Evolutionary conservation across 2,797 vertebrate species (phyloP), one percentile per base, ranked within the genome.

Genomic region (Ctenopoma multispine): DNA sequence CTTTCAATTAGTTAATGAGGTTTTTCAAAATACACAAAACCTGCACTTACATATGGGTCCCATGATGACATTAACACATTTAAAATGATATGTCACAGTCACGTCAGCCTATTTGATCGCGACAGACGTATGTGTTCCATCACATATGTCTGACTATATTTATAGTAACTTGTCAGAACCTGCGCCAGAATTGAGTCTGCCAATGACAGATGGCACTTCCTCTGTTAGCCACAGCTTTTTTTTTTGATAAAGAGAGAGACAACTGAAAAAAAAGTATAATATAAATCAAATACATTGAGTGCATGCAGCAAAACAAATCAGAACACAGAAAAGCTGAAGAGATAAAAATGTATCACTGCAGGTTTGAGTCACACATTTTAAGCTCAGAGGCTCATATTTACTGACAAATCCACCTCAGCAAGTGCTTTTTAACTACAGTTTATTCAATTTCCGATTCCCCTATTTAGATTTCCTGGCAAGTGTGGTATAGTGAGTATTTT

Each of bases 141-240:
- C 90, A 81, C 91, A 90, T 90, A 90, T 92, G 91, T 83, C 83
- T 18, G 68, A 51, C 82, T 67, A 48, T 93, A 91, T 92, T 93
- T 90, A 91, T 90, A 92, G 92, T 34, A 56, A 70, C 75, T 69
- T 47, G 38, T 87, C 75, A 84, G 81, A 83, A 79, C 74, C 65
- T 17, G 72, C 7, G 75, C 73, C 86, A 84, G 69, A 73, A 84
- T 64, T 40, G 70, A 79, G 67, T 73, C 82, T 87, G 89, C 87
- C 88, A 85, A 43, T 81, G 66, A 88, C 91, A 94, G 92, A 93
- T 93, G 92, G 91, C 80, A 47, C 82, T 84, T 88, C 83, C 83
- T 78, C 68, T 81, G 72, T 77, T 76, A 84, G 86, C 87, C 82
- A 68, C 70, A 63, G 83, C 81, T 82, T 85, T 83, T 83, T 64